Percentiles rank a stretch among this genome's conserved stretches.
Conservation (phyloP, 2,797 vertebrate genomes). For the Anabacerthia variegaticeps region DNA sequence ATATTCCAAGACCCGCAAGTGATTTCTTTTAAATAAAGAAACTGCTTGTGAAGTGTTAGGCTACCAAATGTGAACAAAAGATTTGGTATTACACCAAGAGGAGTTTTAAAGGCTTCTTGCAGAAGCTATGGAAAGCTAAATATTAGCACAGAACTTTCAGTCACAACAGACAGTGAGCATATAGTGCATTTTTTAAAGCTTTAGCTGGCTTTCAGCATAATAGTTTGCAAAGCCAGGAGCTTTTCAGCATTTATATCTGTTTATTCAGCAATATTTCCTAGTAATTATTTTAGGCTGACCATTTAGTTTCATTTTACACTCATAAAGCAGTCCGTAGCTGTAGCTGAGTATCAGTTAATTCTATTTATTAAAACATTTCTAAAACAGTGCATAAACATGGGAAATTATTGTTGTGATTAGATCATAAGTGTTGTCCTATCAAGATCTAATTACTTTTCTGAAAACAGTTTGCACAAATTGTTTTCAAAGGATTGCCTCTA, state of each 20-base stretch:
- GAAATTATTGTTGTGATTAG: conserved; percentile 1
- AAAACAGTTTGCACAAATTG: not conserved
- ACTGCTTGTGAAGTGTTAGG: not conserved
- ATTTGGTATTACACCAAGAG: not conserved
- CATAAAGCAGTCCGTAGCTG: conserved; percentile 23
- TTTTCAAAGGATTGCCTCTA: not conserved
- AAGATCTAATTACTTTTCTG: conserved; percentile 7
- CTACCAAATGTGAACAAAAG: not conserved
- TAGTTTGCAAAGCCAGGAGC: conserved; percentile 29
- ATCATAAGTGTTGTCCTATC: conserved; percentile 34
- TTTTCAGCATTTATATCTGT: conserved; percentile 30
- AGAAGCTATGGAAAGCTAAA: not conserved
- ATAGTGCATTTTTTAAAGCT: conserved; percentile 20
- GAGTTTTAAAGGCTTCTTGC: not conserved
- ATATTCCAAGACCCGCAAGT: not conserved
- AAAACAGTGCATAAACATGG: not conserved
- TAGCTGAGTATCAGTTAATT: not conserved
- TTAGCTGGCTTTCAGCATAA: conserved; percentile 35
- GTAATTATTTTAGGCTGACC: conserved; percentile 40
- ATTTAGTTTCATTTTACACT: conserved; percentile 51
- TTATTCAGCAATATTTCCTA: conserved; percentile 60
- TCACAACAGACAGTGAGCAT: not conserved
- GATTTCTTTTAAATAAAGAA: not conserved
- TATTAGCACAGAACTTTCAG: not conserved
- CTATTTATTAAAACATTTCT: conserved; percentile 7